Evolutionary conservation across 2,797 vertebrate species (phyloP).

Genomic region (Nyctalus aviator): DNA sequence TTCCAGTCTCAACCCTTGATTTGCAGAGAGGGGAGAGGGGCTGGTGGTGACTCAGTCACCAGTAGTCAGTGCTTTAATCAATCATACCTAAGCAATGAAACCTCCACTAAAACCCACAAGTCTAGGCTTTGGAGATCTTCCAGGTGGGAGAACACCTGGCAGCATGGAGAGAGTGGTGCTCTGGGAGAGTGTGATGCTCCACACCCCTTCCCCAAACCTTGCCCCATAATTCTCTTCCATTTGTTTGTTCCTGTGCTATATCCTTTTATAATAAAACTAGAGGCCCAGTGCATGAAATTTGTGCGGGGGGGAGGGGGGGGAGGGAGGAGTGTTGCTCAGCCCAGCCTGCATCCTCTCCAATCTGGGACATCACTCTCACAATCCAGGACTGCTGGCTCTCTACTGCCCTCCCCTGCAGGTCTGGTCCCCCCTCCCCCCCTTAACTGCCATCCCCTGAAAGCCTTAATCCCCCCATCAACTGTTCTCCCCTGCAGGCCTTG

Average conservation of each 20-base stretch:
- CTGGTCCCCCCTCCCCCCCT: no score
- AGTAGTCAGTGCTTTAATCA: neutral
- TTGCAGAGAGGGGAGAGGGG: neutral
- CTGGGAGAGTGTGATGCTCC: neutral
- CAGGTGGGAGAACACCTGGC: neutral
- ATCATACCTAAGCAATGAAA: neutral
- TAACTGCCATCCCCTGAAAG: no score
- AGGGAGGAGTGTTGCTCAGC: no score
- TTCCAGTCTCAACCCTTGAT: neutral
- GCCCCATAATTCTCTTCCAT: neutral
- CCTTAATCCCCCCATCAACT: no score
- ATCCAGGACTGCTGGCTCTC: no score
- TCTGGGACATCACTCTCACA: no score
- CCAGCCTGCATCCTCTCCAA: no score
- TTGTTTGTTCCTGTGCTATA: neutral
- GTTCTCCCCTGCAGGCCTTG: no score
- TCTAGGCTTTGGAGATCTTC: neutral
- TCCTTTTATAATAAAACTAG: neutral
- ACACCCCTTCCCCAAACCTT: accelerated
- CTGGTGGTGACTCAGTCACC: neutral
- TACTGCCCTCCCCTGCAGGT: no score
- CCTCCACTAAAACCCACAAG: neutral
- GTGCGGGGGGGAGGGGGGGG: no score
- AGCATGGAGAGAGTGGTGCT: neutral
- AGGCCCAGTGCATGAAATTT: no score